Evolutionary conservation across 2,888 invertebrate species (phyloP), one percentile per base, ranked within the genome.

Genomic region (Melanophora roralis): DNA sequence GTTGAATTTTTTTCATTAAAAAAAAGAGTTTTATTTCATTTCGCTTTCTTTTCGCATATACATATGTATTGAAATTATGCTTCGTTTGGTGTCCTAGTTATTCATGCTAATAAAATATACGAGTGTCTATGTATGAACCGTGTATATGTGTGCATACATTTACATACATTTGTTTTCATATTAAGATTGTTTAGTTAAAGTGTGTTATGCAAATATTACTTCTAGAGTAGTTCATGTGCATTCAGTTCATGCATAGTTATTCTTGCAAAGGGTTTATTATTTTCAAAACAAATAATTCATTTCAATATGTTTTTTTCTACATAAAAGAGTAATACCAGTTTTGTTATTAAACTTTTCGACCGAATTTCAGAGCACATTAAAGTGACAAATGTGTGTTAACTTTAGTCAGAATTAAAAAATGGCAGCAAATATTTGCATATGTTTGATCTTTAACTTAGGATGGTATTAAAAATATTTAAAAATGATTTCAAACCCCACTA

Each of bases 161-260:
- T 16, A n/a, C 9, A n/a, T 34, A 27, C 27, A 3, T 55, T 60
- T 43, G 23, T 72, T 49, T 71, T 72, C 65, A 40, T 72, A 60
- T 78, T 72, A 27, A 72, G 72, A 72, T 49, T 76, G 69, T 76
- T 76, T 57, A 71, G 68, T 68, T 74, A 73, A 80, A 80, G 80
- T 80, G 72, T 72, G 80, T 76, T 80, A 76, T 68, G 76, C 76
- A 80, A 80, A 80, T 80, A 76, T 80, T 64, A 80, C 80, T 80
- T 80, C 72, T 76, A 73, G 76, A 76, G 64, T 73, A 76, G 76
- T 80, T 80, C 80, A 76, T 80, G 80, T 76, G 76, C 72, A 80
- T 80, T 76, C 62, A 80, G 80, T 76, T 64, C 43, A 76, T 72
- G 72, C 73, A 27, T 27, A 3, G 27, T 76, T 80, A 62, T 75